Conservation (phyloP, 1,140 invertebrate genomes). For the Monomorium pharaonis region DNA sequence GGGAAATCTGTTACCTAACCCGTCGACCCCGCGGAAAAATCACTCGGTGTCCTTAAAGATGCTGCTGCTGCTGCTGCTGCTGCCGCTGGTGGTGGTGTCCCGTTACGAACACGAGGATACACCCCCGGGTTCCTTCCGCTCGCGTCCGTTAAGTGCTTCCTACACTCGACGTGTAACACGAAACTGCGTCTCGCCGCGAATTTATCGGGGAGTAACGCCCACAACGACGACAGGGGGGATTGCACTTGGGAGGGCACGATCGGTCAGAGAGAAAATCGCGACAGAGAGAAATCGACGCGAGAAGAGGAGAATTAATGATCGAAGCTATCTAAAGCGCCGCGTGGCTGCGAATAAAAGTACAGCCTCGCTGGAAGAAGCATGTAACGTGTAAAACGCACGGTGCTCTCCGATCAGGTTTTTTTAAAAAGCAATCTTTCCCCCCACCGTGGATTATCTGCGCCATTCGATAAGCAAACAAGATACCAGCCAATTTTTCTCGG, state of each 20-base stretch:
- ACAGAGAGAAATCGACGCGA: too few species aligned
- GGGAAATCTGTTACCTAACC: conserved; percentile 6
- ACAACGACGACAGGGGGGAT: background rate
- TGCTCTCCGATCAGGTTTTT: background rate
- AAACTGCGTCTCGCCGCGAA: conserved; percentile 10
- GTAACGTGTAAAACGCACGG: too few species aligned
- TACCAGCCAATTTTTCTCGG: background rate
- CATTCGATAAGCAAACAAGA: background rate
- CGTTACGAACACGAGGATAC: conserved; percentile 11
- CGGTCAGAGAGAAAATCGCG: conserved; percentile 1
- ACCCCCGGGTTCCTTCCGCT: background rate
- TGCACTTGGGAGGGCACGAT: background rate
- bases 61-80: too few species aligned
- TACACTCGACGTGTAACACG: conserved; percentile 12
- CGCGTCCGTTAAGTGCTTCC: conserved; percentile 29
- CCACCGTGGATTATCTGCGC: background rate
- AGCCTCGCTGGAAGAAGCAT: background rate
- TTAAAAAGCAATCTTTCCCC: background rate
- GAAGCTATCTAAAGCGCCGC: too few species aligned
- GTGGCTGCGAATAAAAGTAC: too few species aligned
- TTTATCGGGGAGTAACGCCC: background rate
- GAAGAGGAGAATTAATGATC: too few species aligned
- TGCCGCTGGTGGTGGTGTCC: too few species aligned
- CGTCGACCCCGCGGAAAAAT: background rate
- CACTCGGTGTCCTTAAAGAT: conserved; percentile 21